These are phyloP conservation scores for Habropoda laboriosa DNA, from an alignment of 1,140 invertebrate genomes.

Conservation along the genomic window DNA sequence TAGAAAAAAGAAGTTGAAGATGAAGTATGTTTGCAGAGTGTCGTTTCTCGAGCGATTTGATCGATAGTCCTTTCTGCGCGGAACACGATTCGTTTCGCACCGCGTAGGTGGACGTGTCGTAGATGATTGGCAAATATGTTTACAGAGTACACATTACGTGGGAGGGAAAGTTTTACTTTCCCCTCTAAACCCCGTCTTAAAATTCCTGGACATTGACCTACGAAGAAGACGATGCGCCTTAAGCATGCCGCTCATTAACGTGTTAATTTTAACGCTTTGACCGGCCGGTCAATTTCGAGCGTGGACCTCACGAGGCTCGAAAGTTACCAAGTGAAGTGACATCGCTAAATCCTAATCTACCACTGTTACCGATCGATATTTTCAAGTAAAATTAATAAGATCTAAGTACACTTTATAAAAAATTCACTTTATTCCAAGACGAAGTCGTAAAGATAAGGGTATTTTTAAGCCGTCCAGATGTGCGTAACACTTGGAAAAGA, in stretches of 20 bases:
- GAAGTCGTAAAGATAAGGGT: too few species aligned
- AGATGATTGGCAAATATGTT: background rate
- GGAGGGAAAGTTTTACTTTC: slow-evolving; percentile 17
- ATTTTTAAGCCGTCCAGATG: too few species aligned
- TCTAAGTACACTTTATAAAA: too few species aligned
- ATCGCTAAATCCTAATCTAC: too few species aligned
- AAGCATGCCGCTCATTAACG: background rate
- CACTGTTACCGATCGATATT: too few species aligned
- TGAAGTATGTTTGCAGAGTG: background rate
- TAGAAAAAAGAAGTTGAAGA: background rate
- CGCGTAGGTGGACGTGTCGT: background rate
- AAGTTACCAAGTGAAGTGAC: too few species aligned
- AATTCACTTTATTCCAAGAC: too few species aligned
- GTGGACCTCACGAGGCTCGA: too few species aligned
- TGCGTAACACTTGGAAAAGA: too few species aligned
- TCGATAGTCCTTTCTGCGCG: background rate
- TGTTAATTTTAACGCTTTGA: background rate
- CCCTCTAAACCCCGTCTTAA: background rate
- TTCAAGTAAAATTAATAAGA: too few species aligned
- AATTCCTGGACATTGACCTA: background rate
- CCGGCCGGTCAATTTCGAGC: too few species aligned
- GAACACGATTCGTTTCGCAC: background rate
- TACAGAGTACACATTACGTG: background rate
- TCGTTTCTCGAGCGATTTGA: background rate
- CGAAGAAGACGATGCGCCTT: too few species aligned